Conservation (phyloP, 2,888 invertebrate species). For the Drosophila macrothrix region DNA sequence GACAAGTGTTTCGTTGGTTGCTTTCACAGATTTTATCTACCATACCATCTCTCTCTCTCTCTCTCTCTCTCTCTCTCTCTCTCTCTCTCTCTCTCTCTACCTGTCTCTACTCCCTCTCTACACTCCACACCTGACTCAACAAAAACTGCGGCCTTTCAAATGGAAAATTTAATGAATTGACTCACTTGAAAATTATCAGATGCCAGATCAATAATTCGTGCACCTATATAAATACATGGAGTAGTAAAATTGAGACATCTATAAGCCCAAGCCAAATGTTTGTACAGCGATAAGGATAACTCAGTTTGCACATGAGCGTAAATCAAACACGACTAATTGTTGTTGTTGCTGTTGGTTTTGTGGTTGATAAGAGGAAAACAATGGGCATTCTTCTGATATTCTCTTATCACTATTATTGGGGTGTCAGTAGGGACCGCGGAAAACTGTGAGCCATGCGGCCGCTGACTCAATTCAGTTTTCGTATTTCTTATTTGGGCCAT, state of each 20-base stretch:
- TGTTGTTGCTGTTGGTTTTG: constrained; percentile 8
- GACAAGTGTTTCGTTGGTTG: neutral
- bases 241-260: constrained; percentile 33
- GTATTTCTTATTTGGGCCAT: constrained; percentile 60
- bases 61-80: neutral
- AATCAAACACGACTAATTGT: constrained; percentile 57
- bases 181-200: constrained; percentile 26
- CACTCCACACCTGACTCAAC: constrained; percentile 5
- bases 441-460: constrained; percentile 24
- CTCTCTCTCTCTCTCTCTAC: neutral
- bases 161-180: constrained; percentile 34
- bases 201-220: constrained; percentile 41
- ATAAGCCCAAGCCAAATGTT: constrained; percentile 44
- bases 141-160: constrained; percentile 32
- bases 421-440: constrained; percentile 8
- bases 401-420: constrained; percentile 41
- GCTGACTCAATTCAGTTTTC: constrained; percentile 49
- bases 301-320: constrained; percentile 43
- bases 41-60: neutral
- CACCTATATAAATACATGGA: constrained; percentile 14
- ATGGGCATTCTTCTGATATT: constrained; percentile 4
- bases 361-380: constrained; percentile 31
- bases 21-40: neutral
- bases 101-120: neutral
- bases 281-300: constrained; percentile 56